Conservation (phyloP, 2,797 vertebrate species). For the Bradypodion ventrale region DNA sequence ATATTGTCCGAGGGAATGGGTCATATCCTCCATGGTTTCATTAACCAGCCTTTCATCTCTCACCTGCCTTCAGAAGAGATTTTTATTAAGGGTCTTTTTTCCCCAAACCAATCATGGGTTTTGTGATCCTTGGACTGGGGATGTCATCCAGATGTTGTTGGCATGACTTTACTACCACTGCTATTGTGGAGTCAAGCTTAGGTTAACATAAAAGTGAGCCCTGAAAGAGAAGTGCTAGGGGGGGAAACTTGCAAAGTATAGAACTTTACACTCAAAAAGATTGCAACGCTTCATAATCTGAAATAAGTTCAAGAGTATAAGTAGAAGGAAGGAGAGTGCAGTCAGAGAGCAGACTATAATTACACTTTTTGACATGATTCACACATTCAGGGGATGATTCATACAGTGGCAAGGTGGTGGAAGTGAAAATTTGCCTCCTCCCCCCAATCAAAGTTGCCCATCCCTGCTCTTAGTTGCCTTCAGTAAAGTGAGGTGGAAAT, state of each 20-base stretch:
- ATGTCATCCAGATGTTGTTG: slow-evolving; percentile 7
- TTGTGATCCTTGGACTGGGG: slow-evolving; percentile 2
- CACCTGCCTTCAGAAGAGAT: slow-evolving; percentile 30
- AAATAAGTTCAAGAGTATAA: background rate
- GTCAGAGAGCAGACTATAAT: background rate
- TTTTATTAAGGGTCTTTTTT: slow-evolving; percentile 33
- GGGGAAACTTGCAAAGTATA: background rate
- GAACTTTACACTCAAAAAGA: background rate
- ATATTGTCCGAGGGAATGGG: slow-evolving; percentile 8
- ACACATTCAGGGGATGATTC: no score
- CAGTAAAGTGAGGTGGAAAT: no score
- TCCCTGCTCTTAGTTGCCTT: no score
- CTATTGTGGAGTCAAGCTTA: background rate
- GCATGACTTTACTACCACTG: background rate
- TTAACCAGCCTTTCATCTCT: slow-evolving; percentile 38
- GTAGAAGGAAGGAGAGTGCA: background rate
- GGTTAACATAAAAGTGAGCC: slow-evolving; percentile 32
- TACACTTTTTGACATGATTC: no score
- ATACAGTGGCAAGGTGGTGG: no score
- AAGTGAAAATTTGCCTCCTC: no score
- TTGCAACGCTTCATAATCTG: background rate
- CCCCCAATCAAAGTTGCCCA: no score
- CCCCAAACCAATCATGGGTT: slow-evolving; percentile 26
- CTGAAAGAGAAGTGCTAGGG: slow-evolving; percentile 4
- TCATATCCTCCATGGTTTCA: slow-evolving; percentile 39